These are phyloP conservation scores for Actinernus sp. DNA, from an alignment of 92 coral and sea anemone species.

Conservation along the genomic window DNA sequence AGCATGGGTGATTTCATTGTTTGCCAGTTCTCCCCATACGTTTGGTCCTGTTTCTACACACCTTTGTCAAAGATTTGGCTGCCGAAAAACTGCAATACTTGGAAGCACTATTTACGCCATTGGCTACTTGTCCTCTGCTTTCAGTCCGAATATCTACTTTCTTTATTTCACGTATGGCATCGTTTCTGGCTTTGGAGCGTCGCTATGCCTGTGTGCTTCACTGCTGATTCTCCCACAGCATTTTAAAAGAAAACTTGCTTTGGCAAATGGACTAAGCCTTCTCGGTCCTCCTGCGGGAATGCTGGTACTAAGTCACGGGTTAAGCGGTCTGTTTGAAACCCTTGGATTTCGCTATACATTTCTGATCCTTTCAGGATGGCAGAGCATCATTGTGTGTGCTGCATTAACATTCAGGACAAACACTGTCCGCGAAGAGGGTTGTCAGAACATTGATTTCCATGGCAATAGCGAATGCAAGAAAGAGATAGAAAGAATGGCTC, in stretches of 20 bases:
- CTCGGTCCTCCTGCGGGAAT: constrained; percentile 30
- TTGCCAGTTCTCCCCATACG: neutral
- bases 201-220: constrained; percentile 15
- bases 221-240: constrained; percentile 16
- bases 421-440: neutral
- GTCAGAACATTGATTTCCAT: no score
- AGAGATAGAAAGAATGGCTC: neutral
- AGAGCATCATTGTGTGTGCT: neutral
- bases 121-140: constrained; percentile 16
- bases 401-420: neutral
- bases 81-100: constrained; percentile 1
- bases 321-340: neutral
- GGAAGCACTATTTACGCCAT: constrained; percentile 13
- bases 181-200: constrained; percentile 14
- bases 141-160: constrained; percentile 1
- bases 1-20: constrained; percentile 35
- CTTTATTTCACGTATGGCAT: constrained; percentile 35
- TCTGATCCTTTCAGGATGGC: constrained; percentile 9
- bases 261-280: constrained; percentile 16
- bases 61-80: constrained; percentile 22
- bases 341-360: constrained; percentile 11
- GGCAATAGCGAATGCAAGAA: no score
- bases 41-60: constrained; percentile 12
- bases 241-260: constrained; percentile 7
- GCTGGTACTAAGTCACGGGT: neutral